These are phyloP conservation scores for Pyrgilauda ruficollis DNA, from an alignment of 2,113 vertebrate species.

Conservation along the genomic window DNA sequence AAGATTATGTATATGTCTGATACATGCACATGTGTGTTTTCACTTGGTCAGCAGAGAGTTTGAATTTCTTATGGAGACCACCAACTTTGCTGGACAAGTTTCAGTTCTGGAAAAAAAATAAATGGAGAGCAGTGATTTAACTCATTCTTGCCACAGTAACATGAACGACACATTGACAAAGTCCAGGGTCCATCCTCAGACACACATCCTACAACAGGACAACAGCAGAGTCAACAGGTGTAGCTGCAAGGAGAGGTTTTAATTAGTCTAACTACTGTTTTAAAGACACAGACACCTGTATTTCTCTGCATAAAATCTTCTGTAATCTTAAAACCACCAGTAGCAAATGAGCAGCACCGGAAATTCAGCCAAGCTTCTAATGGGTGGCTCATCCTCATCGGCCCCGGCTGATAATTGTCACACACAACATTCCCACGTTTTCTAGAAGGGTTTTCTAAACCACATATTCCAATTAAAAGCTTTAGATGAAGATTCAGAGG, in stretches of 20 bases:
- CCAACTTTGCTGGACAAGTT: conserved; percentile 65
- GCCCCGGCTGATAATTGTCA: rapidly evolving
- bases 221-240: neutral
- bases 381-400: neutral
- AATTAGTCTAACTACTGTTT: neutral
- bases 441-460: neutral
- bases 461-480: neutral
- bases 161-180: rapidly evolving
- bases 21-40: conserved; percentile 65
- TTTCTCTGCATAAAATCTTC: neutral
- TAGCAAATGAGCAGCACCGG: neutral
- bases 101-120: neutral
- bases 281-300: neutral
- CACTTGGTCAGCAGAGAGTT: conserved; percentile 69
- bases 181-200: neutral
- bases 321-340: neutral
- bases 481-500: neutral
- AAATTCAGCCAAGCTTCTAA: neutral
- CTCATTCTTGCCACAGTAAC: conserved; percentile 29
- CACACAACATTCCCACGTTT: neutral
- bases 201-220: neutral
- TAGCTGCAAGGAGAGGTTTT: neutral
- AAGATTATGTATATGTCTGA: conserved; percentile 55
- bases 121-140: conserved; percentile 22
- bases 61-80: conserved; percentile 67